Percentiles rank a stretch among this genome's conserved stretches.
These are phyloP conservation scores for Microplitis demolitor DNA, from an alignment of 1,140 invertebrate genomes.

Conservation along the genomic window DNA sequence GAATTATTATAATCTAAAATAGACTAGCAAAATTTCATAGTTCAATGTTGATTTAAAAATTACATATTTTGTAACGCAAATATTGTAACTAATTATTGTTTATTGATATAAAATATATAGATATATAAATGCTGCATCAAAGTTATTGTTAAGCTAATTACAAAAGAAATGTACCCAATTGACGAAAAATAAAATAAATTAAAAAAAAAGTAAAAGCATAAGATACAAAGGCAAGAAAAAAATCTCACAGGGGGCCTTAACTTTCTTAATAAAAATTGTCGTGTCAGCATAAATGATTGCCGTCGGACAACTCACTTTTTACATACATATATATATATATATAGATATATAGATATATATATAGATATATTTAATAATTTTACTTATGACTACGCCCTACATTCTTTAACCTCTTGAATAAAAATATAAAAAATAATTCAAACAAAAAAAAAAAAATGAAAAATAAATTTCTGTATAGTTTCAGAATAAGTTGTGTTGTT, in stretches of 20 bases:
- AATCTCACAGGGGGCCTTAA: not conserved
- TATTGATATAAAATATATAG: too few species aligned
- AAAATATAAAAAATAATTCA: not conserved
- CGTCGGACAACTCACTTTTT: conserved; percentile 10
- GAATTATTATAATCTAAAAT: too few species aligned
- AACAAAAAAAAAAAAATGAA: not conserved
- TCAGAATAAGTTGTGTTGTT: not conserved
- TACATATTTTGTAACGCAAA: too few species aligned
- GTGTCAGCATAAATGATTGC: conserved; percentile 34
- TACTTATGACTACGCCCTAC: not conserved
- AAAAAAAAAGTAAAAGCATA: not conserved
- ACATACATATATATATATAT: not conserved
- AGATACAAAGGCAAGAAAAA: conserved; percentile 11
- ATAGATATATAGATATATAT: not conserved
- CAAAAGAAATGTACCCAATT: too few species aligned
- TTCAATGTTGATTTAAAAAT: too few species aligned
- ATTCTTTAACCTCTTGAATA: not conserved
- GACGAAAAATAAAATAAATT: not conserved
- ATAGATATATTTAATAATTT: not conserved
- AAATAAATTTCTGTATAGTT: not conserved
- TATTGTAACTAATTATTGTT: too few species aligned
- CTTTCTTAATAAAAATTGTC: conserved; percentile 31
- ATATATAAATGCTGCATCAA: too few species aligned
- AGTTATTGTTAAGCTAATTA: too few species aligned
- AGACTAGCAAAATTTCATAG: too few species aligned